Conservation (phyloP, 64 coral and sea anemone species). For the Cladopsammia gracilis region DNA sequence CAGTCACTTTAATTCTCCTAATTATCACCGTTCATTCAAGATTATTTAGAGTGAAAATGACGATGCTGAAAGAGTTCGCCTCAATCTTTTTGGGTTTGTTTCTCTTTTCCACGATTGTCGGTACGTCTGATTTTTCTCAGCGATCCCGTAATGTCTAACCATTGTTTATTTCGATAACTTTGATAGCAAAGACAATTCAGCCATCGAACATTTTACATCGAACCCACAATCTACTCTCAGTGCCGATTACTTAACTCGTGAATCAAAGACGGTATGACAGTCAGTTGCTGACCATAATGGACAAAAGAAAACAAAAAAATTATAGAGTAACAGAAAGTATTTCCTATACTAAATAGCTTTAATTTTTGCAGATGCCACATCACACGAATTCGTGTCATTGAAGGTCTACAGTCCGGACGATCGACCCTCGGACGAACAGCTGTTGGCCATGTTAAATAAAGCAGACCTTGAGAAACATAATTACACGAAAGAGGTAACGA, state of each 20-base stretch:
- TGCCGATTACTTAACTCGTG: no score
- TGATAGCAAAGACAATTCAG: no score
- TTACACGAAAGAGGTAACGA: conserved; percentile 15
- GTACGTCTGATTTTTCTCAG: background rate
- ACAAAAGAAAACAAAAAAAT: no score
- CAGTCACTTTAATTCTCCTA: no score
- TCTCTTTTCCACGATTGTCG: background rate
- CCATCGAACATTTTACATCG: no score
- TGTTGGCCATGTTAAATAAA: background rate
- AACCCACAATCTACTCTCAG: no score
- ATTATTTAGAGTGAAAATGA: background rate
- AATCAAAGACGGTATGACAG: no score
- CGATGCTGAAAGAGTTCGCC: background rate
- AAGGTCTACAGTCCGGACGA: conserved; percentile 12
- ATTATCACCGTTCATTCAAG: background rate
- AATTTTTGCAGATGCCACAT: background rate
- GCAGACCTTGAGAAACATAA: conserved; percentile 4
- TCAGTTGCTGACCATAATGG: no score
- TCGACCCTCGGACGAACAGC: background rate
- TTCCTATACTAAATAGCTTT: no score
- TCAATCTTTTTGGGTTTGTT: background rate
- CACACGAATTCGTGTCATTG: background rate
- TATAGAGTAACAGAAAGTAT: no score
- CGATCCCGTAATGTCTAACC: no score
- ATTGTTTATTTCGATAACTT: conserved; percentile 9